Evolutionary conservation across 2,797 vertebrate genomes (phyloP).

Genomic region (Falco naumanni): DNA sequence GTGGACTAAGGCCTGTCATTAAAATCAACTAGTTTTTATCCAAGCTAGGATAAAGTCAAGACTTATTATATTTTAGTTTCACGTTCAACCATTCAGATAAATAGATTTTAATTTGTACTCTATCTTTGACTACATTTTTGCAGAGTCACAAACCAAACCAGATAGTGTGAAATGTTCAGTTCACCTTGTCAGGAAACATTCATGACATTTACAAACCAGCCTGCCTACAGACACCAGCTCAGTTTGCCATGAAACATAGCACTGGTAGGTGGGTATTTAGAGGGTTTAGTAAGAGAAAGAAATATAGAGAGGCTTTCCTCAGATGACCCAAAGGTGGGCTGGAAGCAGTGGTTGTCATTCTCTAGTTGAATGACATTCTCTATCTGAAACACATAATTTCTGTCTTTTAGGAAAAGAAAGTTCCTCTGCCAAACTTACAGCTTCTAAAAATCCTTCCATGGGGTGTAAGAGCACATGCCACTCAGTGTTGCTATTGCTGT

Average conservation of each 20-base stretch:
- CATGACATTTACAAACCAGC: neutral
- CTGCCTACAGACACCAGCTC: neutral
- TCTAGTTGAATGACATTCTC: neutral
- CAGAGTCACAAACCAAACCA: neutral
- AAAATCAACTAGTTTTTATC: neutral
- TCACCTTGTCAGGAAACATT: neutral
- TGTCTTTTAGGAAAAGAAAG: neutral
- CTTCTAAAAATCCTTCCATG: neutral
- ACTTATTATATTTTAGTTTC: neutral
- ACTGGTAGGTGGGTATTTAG: neutral
- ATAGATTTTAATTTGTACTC: neutral
- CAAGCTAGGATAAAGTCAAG: neutral
- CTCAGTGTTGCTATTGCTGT: neutral
- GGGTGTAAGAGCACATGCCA: neutral
- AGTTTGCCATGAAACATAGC: neutral
- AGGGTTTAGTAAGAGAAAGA: neutral
- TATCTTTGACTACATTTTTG: neutral
- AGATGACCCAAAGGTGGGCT: neutral
- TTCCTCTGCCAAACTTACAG: rapidly evolving
- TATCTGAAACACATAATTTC: neutral
- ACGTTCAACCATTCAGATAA: neutral
- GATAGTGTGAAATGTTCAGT: neutral
- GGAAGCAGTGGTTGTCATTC: neutral
- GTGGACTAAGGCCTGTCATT: neutral
- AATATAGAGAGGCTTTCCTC: neutral